Evolutionary conservation across 2,113 vertebrate species (phyloP).

Genomic region (Sitta europaea): DNA sequence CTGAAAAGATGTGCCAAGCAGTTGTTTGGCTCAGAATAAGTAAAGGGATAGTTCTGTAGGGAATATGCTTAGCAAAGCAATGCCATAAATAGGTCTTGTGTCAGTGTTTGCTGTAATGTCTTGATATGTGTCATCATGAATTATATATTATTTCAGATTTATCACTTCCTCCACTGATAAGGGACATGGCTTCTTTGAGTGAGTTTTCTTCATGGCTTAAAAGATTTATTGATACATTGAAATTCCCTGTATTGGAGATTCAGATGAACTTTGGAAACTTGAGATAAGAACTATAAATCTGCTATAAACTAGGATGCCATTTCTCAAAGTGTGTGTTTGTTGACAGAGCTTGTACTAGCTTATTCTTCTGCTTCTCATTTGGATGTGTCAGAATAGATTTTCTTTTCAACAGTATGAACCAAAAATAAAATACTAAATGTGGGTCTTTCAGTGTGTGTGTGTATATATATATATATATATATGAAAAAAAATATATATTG

Average conservation of each 20-base stretch:
- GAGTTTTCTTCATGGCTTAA: constrained; percentile 67
- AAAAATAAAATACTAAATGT: background rate
- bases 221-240: constrained; percentile 72
- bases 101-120: constrained; percentile 69
- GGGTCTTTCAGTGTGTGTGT: background rate
- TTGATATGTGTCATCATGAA: constrained; percentile 74
- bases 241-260: constrained; percentile 67
- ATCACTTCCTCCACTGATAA: constrained; percentile 68
- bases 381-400: background rate
- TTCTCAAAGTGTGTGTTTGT: constrained; percentile 34
- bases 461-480: background rate
- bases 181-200: constrained; percentile 61
- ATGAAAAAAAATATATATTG: background rate
- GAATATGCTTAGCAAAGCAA: constrained; percentile 64
- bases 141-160: constrained; percentile 78
- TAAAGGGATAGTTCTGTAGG: constrained; percentile 48
- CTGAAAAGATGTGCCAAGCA: constrained; percentile 45
- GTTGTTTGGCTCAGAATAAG: constrained; percentile 62
- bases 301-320: constrained; percentile 39
- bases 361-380: constrained; percentile 30
- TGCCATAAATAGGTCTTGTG: constrained; percentile 67
- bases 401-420: background rate
- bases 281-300: constrained; percentile 73
- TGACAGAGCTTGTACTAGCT: background rate
- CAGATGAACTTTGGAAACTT: constrained; percentile 69